Conservation (phyloP, 2,113 vertebrate species). For the Athene cunicularia region DNA sequence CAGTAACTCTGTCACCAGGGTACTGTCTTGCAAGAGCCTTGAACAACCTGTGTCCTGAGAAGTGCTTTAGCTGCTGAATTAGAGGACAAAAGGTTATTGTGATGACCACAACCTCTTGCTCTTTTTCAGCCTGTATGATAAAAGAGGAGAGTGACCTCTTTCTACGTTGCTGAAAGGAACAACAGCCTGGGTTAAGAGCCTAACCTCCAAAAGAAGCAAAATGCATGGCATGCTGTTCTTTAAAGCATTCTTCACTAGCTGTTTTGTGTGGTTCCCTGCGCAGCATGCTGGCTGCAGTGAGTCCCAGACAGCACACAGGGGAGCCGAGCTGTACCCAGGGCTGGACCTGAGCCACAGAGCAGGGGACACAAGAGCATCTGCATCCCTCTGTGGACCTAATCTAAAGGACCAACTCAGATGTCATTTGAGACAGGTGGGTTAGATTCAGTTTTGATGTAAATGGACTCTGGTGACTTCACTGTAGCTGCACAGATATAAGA, state of each 20-base stretch:
- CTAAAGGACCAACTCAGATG: neutral
- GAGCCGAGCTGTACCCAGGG: neutral
- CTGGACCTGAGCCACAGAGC: neutral
- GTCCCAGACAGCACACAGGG: neutral
- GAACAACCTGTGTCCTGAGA: slow-evolving; percentile 7
- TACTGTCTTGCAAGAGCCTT: neutral
- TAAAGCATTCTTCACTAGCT: neutral
- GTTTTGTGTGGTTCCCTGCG: neutral
- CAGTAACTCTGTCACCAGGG: neutral
- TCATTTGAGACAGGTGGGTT: accelerated
- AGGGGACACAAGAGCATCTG: neutral
- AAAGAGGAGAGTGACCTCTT: slow-evolving; percentile 46
- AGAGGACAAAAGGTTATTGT: slow-evolving; percentile 47
- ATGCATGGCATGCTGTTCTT: neutral
- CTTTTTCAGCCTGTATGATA: neutral
- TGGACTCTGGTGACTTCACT: neutral
- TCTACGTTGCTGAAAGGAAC: slow-evolving; percentile 1
- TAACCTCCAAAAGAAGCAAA: neutral
- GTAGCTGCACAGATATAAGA: neutral
- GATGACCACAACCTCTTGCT: neutral
- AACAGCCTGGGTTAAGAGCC: slow-evolving; percentile 59
- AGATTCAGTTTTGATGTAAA: neutral
- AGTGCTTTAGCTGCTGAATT: neutral
- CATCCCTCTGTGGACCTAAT: neutral
- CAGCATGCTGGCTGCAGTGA: neutral